These are phyloP conservation scores for Sepioteuthis lessoniana DNA, from an alignment of 2,888 invertebrate species.

Conservation along the genomic window DNA sequence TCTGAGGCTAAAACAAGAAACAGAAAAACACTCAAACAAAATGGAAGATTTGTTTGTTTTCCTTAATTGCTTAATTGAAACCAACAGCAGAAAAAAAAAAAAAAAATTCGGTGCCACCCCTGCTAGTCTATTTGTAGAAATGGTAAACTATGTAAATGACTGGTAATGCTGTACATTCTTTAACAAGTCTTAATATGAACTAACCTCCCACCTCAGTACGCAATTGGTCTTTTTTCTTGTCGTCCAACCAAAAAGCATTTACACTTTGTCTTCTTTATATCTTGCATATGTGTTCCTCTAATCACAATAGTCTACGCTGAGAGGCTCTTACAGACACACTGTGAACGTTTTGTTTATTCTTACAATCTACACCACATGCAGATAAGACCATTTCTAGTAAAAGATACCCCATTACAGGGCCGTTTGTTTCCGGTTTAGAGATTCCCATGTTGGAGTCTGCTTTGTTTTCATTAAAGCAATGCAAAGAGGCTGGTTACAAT, in stretches of 20 bases:
- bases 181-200: not conserved
- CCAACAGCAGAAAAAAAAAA: not conserved
- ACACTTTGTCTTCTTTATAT: not conserved
- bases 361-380: slow-evolving; percentile 41
- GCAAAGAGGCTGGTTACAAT: not conserved
- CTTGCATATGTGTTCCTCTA: not conserved
- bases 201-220: not conserved
- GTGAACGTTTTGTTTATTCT: slow-evolving; percentile 39
- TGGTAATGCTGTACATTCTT: not conserved
- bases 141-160: not conserved
- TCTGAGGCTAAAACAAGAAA: not conserved
- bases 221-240: not conserved
- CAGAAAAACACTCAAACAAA: not conserved
- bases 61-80: not conserved
- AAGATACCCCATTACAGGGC: slow-evolving; percentile 35
- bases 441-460: not conserved
- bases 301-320: not conserved
- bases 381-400: not conserved
- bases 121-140: not conserved
- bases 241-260: not conserved
- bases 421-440: slow-evolving; percentile 14
- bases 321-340: not conserved
- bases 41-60: not conserved
- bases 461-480: not conserved
- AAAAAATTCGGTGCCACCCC: not conserved